phyloP scores from a whole-genome alignment of 2,797 vertebrate species.

The Parauchenoglanis punctatus region DNA sequence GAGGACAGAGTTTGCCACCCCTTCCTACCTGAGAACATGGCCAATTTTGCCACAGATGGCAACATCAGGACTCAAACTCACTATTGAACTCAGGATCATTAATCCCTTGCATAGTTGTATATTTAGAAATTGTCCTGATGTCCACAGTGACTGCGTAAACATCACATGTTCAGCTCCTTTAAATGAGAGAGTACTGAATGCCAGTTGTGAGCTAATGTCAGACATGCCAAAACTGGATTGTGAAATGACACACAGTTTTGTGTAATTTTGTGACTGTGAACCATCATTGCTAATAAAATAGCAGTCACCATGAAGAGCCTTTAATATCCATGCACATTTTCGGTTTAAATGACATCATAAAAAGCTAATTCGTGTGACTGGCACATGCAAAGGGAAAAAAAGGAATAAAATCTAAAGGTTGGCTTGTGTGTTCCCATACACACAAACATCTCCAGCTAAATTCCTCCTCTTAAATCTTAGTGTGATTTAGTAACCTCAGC shows the following conservation, averaged over 20 bases:
- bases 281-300: constrained; percentile 49
- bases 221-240: constrained; percentile 26
- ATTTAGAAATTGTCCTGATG: constrained; percentile 39
- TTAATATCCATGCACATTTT: constrained; percentile 43
- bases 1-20: too few relatives aligned
- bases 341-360: constrained; percentile 39
- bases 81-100: constrained; percentile 11
- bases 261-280: constrained; percentile 46
- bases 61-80: background rate
- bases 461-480: constrained; percentile 16
- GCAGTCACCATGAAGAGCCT: constrained; percentile 39
- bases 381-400: constrained; percentile 14
- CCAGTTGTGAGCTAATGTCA: constrained; percentile 65
- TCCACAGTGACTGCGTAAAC: constrained; percentile 59
- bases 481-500: constrained; percentile 38
- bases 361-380: constrained; percentile 45
- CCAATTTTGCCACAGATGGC: too few relatives aligned
- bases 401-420: background rate
- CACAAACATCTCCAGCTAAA: constrained; percentile 3
- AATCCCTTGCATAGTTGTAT: constrained; percentile 32
- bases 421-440: constrained; percentile 29
- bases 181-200: constrained; percentile 68
- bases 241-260: constrained; percentile 43
- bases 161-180: constrained; percentile 65
- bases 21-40: too few relatives aligned